These are phyloP conservation scores for Anaspis maculata DNA, from an alignment of 2,888 invertebrate species.

Conservation along the genomic window DNA sequence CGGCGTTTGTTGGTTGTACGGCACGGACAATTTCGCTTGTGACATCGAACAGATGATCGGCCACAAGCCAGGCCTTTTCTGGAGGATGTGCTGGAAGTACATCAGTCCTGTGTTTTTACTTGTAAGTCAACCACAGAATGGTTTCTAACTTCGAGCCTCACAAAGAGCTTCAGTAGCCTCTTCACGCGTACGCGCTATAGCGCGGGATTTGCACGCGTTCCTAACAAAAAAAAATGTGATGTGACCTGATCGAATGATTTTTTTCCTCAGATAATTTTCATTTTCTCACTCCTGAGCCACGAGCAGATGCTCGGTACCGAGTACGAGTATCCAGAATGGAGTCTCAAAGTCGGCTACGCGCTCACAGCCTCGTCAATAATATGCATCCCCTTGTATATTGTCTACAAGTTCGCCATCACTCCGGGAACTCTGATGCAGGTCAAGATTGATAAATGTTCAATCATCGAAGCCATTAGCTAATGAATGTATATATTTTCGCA, in stretches of 20 bases:
- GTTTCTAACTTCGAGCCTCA: too few relatives aligned
- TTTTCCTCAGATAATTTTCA: constrained; percentile 68
- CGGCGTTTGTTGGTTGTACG: constrained; percentile 86
- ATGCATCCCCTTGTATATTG: constrained; percentile 76
- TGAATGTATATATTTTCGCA: constrained; percentile 29
- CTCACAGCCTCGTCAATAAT: constrained; percentile 78
- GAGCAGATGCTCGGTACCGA: constrained; percentile 70
- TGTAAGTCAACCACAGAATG: too few relatives aligned
- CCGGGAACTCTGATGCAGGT: constrained; percentile 53
- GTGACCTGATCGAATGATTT: too few relatives aligned
- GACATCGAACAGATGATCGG: constrained; percentile 82
- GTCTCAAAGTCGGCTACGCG: constrained; percentile 70
- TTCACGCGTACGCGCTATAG: too few relatives aligned
- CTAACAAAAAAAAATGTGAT: too few relatives aligned
- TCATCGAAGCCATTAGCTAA: too few relatives aligned
- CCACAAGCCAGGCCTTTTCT: constrained; percentile 65
- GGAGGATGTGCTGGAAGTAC: constrained; percentile 80
- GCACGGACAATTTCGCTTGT: constrained; percentile 68
- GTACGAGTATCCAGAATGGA: constrained; percentile 74
- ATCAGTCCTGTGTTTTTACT: constrained; percentile 79
- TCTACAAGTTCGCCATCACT: constrained; percentile 66
- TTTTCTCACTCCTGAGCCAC: constrained; percentile 73
- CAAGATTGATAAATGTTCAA: too few relatives aligned
- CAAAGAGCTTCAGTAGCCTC: too few relatives aligned
- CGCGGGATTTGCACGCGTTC: too few relatives aligned